These are phyloP conservation scores for Machaerirhynchus nigripectus DNA, from an alignment of 2,113 vertebrate genomes.

Conservation along the genomic window DNA sequence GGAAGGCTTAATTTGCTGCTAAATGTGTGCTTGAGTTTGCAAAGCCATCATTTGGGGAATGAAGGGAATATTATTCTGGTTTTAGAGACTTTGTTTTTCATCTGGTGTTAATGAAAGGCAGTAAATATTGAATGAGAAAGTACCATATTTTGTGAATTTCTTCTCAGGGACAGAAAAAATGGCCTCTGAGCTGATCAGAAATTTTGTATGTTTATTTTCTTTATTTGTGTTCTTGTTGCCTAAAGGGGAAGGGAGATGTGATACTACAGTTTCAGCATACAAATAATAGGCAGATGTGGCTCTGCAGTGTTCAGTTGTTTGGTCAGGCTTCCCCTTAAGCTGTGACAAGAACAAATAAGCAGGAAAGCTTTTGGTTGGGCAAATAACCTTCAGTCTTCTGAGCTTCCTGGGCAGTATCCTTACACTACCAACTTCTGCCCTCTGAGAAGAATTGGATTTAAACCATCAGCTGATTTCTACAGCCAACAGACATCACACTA, in stretches of 20 bases:
- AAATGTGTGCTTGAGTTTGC: neutral
- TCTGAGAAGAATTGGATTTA: neutral
- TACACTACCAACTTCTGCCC: neutral
- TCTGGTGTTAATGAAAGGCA: neutral
- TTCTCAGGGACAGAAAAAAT: neutral
- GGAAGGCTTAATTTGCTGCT: neutral
- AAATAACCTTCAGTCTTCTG: neutral
- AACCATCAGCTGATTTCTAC: neutral
- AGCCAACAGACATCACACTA: neutral
- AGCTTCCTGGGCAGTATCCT: neutral
- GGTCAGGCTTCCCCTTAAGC: neutral
- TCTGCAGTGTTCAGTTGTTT: neutral
- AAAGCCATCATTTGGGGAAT: neutral
- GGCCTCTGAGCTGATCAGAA: neutral
- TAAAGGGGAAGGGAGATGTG: accelerated
- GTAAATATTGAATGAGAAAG: neutral
- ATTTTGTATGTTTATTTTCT: neutral
- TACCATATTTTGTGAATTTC: neutral
- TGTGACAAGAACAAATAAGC: neutral
- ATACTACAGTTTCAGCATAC: neutral
- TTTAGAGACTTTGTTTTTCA: neutral
- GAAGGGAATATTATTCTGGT: neutral
- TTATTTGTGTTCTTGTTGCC: neutral
- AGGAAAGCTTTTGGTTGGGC: neutral
- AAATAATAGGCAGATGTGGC: neutral